Percentiles rank a stretch among this genome's conserved stretches.
Evolutionary conservation across 53 echinoderm and acorn worm species (phyloP).

Genomic region (Mesocentrotus franciscanus): DNA sequence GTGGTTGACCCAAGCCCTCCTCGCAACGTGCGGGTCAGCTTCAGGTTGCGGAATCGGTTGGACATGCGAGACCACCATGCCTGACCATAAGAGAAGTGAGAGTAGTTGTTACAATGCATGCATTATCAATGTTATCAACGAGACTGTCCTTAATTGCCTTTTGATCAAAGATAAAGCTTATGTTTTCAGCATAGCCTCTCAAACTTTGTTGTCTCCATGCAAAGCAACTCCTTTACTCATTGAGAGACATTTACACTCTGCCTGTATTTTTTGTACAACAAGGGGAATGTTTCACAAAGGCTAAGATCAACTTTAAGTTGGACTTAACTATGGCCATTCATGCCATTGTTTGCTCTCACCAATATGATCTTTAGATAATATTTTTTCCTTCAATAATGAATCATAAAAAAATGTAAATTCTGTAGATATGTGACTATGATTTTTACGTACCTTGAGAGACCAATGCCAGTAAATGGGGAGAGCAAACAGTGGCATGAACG

Average conservation of each 20-base stretch:
- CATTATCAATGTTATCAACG: background rate
- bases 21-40: slow-evolving; percentile 86
- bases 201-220: background rate
- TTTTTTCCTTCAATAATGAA: too few species aligned
- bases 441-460: too few species aligned
- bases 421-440: too few species aligned
- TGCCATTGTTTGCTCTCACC: too few species aligned
- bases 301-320: too few species aligned
- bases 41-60: slow-evolving; percentile 95
- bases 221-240: background rate
- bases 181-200: background rate
- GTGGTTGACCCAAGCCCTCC: slow-evolving; percentile 75
- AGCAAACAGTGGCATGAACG: too few species aligned
- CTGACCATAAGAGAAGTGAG: slow-evolving; percentile 48
- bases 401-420: too few species aligned
- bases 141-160: background rate
- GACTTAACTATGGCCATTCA: too few species aligned
- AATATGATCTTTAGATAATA: too few species aligned
- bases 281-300: too few species aligned
- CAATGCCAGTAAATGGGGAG: too few species aligned
- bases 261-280: too few species aligned
- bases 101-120: background rate
- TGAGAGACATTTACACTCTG: background rate
- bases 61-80: slow-evolving; percentile 99
- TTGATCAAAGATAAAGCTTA: background rate